Base-by-base conservation (phyloP, 2,113 vertebrate species). In the Silurus glanis region DNA sequence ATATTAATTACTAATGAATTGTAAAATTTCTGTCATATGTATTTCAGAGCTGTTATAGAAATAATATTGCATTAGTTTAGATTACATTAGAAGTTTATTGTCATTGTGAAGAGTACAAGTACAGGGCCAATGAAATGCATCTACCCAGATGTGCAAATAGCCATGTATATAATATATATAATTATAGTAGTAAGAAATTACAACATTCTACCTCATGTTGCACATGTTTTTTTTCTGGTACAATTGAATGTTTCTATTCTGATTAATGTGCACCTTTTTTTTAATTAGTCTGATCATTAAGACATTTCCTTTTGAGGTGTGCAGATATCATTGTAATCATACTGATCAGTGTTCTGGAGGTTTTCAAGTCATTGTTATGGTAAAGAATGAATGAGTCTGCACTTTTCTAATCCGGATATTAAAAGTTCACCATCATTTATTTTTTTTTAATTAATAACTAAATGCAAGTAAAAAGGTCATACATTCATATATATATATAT, bases 291-390 rank as follows among this genome's bases (percentile, higher is more conserved):
- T 61, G 37, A 25, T 61, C 9, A 55, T 62, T 74, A 23, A 5
- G 9, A 23, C 19, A 55, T 53, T 85, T 78, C 83, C 83, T 76
- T n/a, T 85, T 85, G 72, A 85, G 72, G 83, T 85, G 49, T 78
- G 59, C 6, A 79, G 83, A 85, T 85, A 55, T 66, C n/a, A 85
- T 85, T 59, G 14, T 79, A 49, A 49, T 74, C 71, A 37, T 37
- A 37, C 37, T 37, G 37, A 37, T 37, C 37, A 37, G 25, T 21
- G 9, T 64, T 85, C 13, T 55, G 17, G 83, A 78, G 83, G 83
- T 66, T 79, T 80, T 85, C 47, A 58, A 55, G 59, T 58, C 17
- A 49, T 13, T 74, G 59, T 83, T 45, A 81, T 82, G 4, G 1
- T 49, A 5, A 81, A 64, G 37, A 81, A 64, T 81, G 17, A 23